Conservation (phyloP, 2,113 vertebrate species). For the Echinops telfairi region DNA sequence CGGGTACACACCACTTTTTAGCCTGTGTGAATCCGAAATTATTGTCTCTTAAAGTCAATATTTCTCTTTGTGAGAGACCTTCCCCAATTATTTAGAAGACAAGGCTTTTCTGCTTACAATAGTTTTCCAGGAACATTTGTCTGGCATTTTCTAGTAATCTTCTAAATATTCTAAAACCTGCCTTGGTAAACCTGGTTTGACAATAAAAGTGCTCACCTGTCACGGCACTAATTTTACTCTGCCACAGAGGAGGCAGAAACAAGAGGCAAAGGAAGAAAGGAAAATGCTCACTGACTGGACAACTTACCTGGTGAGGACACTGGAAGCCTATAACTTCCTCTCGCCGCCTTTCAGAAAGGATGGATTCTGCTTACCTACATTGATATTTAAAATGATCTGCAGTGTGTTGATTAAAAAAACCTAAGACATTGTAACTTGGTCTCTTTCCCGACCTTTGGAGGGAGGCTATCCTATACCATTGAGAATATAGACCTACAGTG, state of each 20-base stretch:
- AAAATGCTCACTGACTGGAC: neutral
- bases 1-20: neutral
- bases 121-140: conserved; percentile 23
- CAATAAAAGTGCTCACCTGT: neutral
- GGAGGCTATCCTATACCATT: neutral
- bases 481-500: neutral
- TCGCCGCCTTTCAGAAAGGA: conserved; percentile 41
- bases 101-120: neutral
- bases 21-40: conserved; percentile 35
- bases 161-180: conserved; percentile 11
- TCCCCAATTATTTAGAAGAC: neutral
- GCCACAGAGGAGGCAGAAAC: neutral
- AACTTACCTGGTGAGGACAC: neutral
- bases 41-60: conserved; percentile 35
- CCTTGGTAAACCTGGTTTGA: neutral
- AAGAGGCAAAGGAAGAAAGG: neutral
- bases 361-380: conserved; percentile 45
- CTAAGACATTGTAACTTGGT: neutral
- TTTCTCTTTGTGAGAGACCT: neutral
- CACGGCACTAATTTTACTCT: neutral
- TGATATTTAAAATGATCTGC: conserved; percentile 28
- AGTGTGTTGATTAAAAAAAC: neutral
- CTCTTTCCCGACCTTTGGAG: neutral
- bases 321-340: neutral
- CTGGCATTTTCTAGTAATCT: neutral